Base-by-base conservation (phyloP, 2,797 vertebrate species). In the Cryptoprocta ferox region DNA sequence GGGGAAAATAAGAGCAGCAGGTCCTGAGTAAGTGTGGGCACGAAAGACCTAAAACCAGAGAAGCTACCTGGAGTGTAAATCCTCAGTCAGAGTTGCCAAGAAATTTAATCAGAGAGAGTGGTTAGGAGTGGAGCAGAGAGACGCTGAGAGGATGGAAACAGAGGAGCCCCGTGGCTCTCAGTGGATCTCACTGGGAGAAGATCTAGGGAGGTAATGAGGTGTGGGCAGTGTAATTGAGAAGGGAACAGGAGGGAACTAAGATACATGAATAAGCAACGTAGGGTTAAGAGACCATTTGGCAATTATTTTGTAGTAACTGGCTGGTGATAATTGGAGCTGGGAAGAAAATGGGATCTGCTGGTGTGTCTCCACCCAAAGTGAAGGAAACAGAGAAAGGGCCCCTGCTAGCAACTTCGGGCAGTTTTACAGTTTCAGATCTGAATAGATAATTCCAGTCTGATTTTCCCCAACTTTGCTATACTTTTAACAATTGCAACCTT, bases 221-320 rank as follows among this genome's bases (percentile, higher is more conserved):
- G 94, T 96, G 84, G 92, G 87, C 42, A 80, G 78, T 68, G 68
- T 97, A 97, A 98, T 86, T 97, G 97, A 95, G 97, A 97, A 90
- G 86, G 42, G 95, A 96, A 83, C 94, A 96, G 94, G 94, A 93
- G 97, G 94, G 71, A 92, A 76, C 86, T 76, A 71, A 97, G 96
- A 95, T 82, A 85, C 92, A 80, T 95, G 97, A 98, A 97, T 96
- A 97, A 93, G 89, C 94, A 95, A 79, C 19, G 1, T 76, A 95
- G 87, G 95, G 76, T 90, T 98, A 97, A 95, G 94, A 96, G 96
- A 97, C 89, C 84, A 85, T 92, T 97, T 98, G 94, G 95, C 95
- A 97, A 97, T 97, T 97, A 97, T 88, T 97, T 96, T 95, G 94
- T 97, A 76, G 97, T 97, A 98, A 98, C 97, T 97, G 83, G 42